Evolutionary conservation across 1,140 invertebrate species (phyloP), one percentile per base, ranked within the genome.

Genomic region (Goniozus legneri): DNA sequence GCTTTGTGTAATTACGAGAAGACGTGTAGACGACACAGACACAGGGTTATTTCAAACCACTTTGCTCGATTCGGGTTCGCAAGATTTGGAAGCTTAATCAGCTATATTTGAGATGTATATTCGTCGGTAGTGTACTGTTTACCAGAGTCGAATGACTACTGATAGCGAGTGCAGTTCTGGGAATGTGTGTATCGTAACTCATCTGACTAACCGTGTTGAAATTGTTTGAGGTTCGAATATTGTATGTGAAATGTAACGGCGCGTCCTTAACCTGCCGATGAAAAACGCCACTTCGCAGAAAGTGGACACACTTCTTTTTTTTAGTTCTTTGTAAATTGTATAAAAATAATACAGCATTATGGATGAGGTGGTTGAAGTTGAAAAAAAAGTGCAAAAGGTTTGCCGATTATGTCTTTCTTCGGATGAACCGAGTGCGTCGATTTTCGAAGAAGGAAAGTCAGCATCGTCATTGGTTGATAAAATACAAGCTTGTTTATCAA

Each of bases 331-430:
- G 24, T 10, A 27, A 10, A 4, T 10, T 27, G n/a, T 27, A 27
- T 27, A 27, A 27, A 27, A 6, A 6, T 10, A 27, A 10, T 10
- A 27, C 10, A 6, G 24, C 24, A 64, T 52, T 43, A 73, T 75
- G 73, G 65, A 70, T 38, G 65, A 67, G 34, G 55, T 67, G 19
- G 62, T 65, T 8, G 71, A 70, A 30, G n/a, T 40, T 70, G 31
- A 52, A 47, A 8, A 4, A 27, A 65, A 63, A 40, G 54, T 73
- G 27, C 62, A 74, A 44, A 60, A 59, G 67, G 78, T 80, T 56
- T 84, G 82, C 70, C 77, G 82, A 69, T 76, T 84, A 49, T 84
- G 82, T 72, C 78, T 83, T 58, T 78, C 80, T 55, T 53, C 55
- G 10, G 79, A 81, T 57, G 78, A 78, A 60, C 72, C 77, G 47